phyloP scores from a whole-genome alignment of 2,797 vertebrate species.

The Cossypha heuglini region DNA sequence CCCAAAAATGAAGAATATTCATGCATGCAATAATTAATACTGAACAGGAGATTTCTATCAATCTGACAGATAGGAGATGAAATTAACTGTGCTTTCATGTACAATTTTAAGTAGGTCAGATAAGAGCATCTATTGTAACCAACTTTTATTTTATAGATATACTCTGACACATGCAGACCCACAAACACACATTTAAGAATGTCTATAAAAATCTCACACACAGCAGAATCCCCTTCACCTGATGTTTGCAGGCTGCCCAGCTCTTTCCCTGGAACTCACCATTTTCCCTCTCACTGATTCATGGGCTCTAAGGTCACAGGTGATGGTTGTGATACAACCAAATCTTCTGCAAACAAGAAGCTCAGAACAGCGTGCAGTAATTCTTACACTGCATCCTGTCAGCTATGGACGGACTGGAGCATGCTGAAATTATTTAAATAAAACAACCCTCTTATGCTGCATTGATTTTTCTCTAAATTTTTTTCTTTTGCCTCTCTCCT shows the following conservation, averaged over 20 bases:
- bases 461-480: background rate
- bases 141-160: conserved; percentile 65
- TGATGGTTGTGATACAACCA: background rate
- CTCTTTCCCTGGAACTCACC: background rate
- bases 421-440: background rate
- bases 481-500: background rate
- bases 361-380: background rate
- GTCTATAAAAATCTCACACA: conserved; percentile 1
- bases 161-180: conserved; percentile 14
- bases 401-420: background rate
- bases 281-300: background rate
- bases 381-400: background rate
- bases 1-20: conserved; percentile 49
- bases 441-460: background rate
- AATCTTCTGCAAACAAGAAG: background rate
- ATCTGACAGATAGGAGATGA: conserved; percentile 69
- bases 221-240: conserved; percentile 27
- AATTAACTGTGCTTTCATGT: conserved; percentile 74
- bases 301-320: background rate
- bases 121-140: conserved; percentile 68
- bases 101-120: conserved; percentile 71
- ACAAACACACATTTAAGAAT: background rate
- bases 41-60: conserved; percentile 72
- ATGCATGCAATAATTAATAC: conserved; percentile 70
- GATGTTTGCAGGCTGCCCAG: background rate